phyloP scores from a whole-genome alignment of 2,797 vertebrate species.

The Sylvia borin region DNA sequence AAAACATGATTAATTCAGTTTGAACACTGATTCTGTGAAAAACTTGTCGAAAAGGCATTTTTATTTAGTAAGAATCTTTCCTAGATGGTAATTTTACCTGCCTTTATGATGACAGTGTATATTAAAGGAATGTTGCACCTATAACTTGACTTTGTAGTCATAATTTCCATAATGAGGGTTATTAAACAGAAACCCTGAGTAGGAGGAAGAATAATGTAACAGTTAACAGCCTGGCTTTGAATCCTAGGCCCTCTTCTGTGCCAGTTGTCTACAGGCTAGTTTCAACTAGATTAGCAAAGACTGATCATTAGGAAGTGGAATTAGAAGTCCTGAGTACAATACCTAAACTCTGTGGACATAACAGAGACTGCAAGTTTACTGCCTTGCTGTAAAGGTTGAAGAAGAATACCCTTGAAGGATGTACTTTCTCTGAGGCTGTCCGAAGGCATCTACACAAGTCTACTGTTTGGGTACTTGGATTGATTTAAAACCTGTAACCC shows the following conservation, averaged over 20 bases:
- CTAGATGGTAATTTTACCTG: neutral
- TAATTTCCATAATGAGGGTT: neutral
- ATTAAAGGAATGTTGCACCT: neutral
- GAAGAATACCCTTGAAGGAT: neutral
- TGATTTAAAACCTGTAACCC: neutral
- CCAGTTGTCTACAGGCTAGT: neutral
- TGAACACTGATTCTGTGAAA: neutral
- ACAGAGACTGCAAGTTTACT: neutral
- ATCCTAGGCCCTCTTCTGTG: neutral
- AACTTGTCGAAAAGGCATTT: neutral
- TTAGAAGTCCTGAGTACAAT: neutral
- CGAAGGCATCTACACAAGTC: neutral
- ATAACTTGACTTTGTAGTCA: neutral
- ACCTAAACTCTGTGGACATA: neutral
- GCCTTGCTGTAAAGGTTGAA: neutral
- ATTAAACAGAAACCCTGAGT: rapidly evolving
- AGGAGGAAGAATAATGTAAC: neutral
- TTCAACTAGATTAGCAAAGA: neutral
- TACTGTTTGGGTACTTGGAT: neutral
- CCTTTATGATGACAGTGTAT: neutral
- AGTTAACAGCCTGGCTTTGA: neutral
- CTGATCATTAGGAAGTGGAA: neutral
- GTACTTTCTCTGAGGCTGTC: neutral
- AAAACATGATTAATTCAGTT: neutral
- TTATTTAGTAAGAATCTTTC: neutral